Evolutionary conservation across 1,140 invertebrate genomes (phyloP).

Genomic region (Conopomorpha cramerella): DNA sequence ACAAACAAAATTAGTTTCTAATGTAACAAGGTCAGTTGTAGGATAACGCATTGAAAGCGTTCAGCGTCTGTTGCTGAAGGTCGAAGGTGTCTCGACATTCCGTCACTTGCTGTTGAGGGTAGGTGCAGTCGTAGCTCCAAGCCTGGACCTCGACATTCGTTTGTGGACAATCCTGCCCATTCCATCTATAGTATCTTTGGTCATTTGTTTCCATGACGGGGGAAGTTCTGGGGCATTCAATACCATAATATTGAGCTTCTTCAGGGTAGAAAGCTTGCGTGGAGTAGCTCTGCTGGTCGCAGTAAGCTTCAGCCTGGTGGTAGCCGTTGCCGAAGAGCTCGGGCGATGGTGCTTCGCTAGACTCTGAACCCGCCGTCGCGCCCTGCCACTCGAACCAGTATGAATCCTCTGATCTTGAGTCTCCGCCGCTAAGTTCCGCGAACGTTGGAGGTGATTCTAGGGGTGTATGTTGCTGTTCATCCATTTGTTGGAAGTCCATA

Average conservation of each 20-base stretch:
- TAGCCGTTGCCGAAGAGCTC: conserved; percentile 42
- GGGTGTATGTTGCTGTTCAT: conserved; percentile 49
- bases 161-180: conserved; percentile 30
- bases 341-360: conserved; percentile 60
- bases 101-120: conserved; percentile 17
- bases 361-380: conserved; percentile 38
- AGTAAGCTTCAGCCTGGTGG: conserved; percentile 34
- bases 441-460: conserved; percentile 70
- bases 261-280: conserved; percentile 38
- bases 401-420: conserved; percentile 60
- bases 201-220: conserved; percentile 30
- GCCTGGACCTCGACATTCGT: conserved; percentile 26
- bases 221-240: conserved; percentile 28
- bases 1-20: conserved; percentile 24
- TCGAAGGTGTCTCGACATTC: conserved; percentile 38
- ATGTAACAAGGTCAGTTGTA: conserved; percentile 4
- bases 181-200: conserved; percentile 30
- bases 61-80: conserved; percentile 24
- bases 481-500: conserved; percentile 60
- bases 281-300: conserved; percentile 30
- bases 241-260: conserved; percentile 35
- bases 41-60: conserved; percentile 28
- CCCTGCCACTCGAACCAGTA: conserved; percentile 54
- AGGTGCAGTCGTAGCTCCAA: conserved; percentile 41
- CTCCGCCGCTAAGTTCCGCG: conserved; percentile 71